A percentile compares a stretch with the other conserved stretches of the same genome.
phyloP scores from a whole-genome alignment of 1,140 invertebrate species.

The Meteorus sp. region DNA sequence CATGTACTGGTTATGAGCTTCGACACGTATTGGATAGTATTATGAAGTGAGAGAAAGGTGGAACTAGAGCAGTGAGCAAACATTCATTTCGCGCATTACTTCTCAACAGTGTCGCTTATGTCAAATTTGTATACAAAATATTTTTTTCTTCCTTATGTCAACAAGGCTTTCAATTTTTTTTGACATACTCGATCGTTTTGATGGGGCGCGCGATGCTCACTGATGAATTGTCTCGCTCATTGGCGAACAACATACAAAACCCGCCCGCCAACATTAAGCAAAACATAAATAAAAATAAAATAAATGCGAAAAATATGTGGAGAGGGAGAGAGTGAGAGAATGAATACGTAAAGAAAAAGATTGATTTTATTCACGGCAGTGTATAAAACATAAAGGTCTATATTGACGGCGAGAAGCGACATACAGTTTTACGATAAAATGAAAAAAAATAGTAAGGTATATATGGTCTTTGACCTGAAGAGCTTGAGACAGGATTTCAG shows the following conservation, averaged over 20 bases:
- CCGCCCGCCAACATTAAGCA: conserved; percentile 1
- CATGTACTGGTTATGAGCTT: conserved; percentile 58
- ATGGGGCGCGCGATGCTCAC: not conserved
- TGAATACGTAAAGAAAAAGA: conserved; percentile 35
- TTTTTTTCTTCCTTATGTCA: not conserved
- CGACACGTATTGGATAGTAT: conserved; percentile 58
- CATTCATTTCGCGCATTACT: conserved; percentile 1
- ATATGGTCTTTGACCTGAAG: conserved; percentile 23
- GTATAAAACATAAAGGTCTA: conserved; percentile 26
- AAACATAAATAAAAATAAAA: not conserved
- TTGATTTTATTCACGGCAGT: conserved; percentile 15
- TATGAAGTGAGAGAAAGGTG: conserved; percentile 31
- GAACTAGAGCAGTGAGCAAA: not conserved
- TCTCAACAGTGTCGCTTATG: not conserved
- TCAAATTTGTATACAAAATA: no score
- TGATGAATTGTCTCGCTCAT: conserved; percentile 3
- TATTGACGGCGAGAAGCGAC: conserved; percentile 33
- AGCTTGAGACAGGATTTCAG: conserved; percentile 12
- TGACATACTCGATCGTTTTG: not conserved
- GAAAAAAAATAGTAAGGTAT: conserved; percentile 28
- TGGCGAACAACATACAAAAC: conserved; percentile 2
- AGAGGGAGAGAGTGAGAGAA: conserved; percentile 8
- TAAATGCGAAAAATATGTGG: conserved; percentile 8
- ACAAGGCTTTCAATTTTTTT: not conserved
- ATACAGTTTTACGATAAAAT: conserved; percentile 42